Base-by-base conservation (phyloP, 2,797 vertebrate species). In the Pseudocheirus occidentalis region DNA sequence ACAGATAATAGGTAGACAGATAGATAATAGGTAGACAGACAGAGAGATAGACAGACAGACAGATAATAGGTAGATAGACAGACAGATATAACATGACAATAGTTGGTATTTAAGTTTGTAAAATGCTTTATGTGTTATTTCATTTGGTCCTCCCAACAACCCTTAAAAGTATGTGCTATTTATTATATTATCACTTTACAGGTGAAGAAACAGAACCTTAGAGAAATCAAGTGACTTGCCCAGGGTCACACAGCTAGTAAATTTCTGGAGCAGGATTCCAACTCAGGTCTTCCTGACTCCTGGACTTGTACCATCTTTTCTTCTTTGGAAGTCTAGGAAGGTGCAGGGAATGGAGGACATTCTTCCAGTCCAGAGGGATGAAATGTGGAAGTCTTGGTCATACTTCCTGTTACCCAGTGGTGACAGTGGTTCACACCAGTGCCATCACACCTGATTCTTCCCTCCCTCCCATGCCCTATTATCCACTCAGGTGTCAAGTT, bases 401-500 rank as follows among this genome's bases (percentile, higher is more conserved):
- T 81, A 7, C 18, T 81, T 81, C 18, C 73, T 81, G 73, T 46
- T 6, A 7, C 40, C 73, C 40, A 46, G n/a, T 40, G 62, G 62
- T 66, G 62, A 66, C 34, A n/a, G 62, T 34, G 62, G 73, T 81
- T 81, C n/a, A 46, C 73, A 21, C 73, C 40, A 40, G n/a, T 46
- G 73, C 18, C 40, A 46, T 46, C 57, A n/a, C 13, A 5, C 28
- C 29, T 31, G 46, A 29, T 40, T 52, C 92, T 58, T 73, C 13
- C 31, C 55, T 18, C 31, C 21, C 31, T n/a, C 34, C 40, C 90
- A 55, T 56, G 21, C 21, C 31, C 55, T 21, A 0, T 66, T 92
- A 16, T 66, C 90, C 21, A 4, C 1, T 40, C 52, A 7, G 29
- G 50, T 53, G 53, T 3, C n/a, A 18, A 0, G 0, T 54, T 56